A percentile compares a stretch with the other conserved stretches of the same genome.
Conservation (phyloP, 2,797 vertebrate genomes). For the Ataeniobius toweri region DNA sequence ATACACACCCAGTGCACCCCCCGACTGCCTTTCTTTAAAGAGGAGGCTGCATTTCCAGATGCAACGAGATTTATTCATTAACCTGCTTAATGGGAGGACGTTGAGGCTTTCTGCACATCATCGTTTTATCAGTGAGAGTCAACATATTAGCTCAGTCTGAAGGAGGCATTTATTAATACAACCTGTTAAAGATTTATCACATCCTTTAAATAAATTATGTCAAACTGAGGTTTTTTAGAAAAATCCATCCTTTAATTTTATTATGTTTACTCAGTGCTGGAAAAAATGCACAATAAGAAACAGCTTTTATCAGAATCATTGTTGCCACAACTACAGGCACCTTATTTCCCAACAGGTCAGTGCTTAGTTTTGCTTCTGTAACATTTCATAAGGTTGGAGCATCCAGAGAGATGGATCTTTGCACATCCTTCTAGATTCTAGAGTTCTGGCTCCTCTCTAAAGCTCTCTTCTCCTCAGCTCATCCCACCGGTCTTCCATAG, state of each 20-base stretch:
- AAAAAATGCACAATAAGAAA: too few relatives aligned
- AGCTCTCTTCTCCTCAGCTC: too few relatives aligned
- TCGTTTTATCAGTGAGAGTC: too few relatives aligned
- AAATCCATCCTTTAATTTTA: neutral
- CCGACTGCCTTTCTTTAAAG: conserved; percentile 26
- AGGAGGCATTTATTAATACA: neutral
- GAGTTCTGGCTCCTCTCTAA: neutral
- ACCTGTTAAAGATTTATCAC: neutral
- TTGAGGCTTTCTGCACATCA: too few relatives aligned
- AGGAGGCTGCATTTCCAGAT: neutral
- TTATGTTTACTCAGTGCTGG: neutral
- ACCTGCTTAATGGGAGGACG: too few relatives aligned
- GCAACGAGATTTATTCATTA: too few relatives aligned
- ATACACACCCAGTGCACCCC: conserved; percentile 16
- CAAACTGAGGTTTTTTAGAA: neutral
- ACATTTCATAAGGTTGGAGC: neutral
- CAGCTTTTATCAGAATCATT: neutral
- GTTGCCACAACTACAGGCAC: neutral
- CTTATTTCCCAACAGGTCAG: neutral
- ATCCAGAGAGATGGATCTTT: neutral
- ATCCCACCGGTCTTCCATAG: too few relatives aligned
- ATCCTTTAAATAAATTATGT: neutral
- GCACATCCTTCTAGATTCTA: neutral
- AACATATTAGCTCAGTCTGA: neutral
- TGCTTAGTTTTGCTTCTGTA: neutral